Conservation (phyloP, 1,140 invertebrate genomes). For the Plutomurus gul region DNA sequence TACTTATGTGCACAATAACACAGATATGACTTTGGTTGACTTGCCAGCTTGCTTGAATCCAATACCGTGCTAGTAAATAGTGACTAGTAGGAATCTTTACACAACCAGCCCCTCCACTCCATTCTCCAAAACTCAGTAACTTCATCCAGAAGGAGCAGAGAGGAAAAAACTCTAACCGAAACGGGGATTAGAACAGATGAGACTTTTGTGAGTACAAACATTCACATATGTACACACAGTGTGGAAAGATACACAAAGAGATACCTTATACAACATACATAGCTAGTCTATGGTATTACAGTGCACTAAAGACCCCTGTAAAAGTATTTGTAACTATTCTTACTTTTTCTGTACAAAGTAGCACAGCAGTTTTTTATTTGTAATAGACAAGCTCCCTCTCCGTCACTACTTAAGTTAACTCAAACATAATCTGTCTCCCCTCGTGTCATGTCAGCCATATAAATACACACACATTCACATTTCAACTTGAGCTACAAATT, state of each 20-base stretch:
- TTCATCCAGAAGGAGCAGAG: neutral
- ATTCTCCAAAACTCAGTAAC: neutral
- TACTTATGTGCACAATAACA: neutral
- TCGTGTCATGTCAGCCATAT: constrained; percentile 5
- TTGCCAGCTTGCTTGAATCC: too few species aligned
- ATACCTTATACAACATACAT: neutral
- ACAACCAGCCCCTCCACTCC: neutral
- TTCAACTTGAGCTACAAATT: neutral
- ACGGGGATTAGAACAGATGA: constrained; percentile 19
- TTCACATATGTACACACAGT: constrained; percentile 9
- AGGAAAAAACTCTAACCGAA: constrained; percentile 15
- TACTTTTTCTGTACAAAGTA: neutral
- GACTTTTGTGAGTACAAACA: constrained; percentile 10
- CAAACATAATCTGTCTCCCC: constrained; percentile 4
- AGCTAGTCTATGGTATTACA: neutral
- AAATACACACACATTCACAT: neutral
- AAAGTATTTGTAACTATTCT: neutral
- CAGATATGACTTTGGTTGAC: neutral
- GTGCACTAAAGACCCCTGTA: neutral
- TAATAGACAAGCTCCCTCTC: constrained; percentile 16
- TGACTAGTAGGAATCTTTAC: too few species aligned
- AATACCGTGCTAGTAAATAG: too few species aligned
- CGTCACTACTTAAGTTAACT: neutral
- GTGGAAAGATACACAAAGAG: neutral
- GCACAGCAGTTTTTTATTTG: neutral